Conservation (phyloP, 2,113 vertebrate species). For the Zapornia atra region DNA sequence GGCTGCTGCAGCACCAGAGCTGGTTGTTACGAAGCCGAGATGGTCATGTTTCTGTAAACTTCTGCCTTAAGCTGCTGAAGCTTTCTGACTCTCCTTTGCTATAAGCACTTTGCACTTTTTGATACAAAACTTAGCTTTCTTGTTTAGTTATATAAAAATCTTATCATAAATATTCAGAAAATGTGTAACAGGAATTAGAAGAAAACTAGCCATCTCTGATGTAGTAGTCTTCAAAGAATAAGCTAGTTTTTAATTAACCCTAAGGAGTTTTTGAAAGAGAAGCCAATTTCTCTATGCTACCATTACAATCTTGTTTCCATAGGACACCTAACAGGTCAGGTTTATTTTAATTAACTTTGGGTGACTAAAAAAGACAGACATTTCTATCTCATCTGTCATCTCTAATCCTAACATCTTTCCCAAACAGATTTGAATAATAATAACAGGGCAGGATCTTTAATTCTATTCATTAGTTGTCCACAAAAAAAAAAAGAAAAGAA, state of each 20-base stretch:
- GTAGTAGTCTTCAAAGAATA: not conserved
- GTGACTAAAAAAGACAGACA: not conserved
- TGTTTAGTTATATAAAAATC: not conserved
- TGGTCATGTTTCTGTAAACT: not conserved
- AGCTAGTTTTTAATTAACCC: slow-evolving; percentile 61
- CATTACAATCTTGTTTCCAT: not conserved
- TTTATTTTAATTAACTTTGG: slow-evolving; percentile 61
- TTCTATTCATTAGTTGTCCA: slow-evolving; percentile 2
- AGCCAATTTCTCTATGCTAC: not conserved
- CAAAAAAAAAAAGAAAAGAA: not conserved
- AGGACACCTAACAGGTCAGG: slow-evolving; percentile 19
- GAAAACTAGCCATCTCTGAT: not conserved
- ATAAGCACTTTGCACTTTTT: not conserved
- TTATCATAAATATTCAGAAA: not conserved
- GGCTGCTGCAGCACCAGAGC: not conserved
- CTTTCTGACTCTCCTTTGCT: not conserved
- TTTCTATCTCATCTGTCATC: not conserved
- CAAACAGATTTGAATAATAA: slow-evolving; percentile 41
- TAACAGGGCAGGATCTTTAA: not conserved
- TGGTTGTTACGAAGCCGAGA: not conserved
- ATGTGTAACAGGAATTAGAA: not conserved
- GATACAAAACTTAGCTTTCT: not conserved
- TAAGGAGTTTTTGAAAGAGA: slow-evolving; percentile 17
- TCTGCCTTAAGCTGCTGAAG: not conserved
- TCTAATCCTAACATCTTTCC: slow-evolving; percentile 46